These are phyloP conservation scores for Arvicanthis niloticus DNA, from an alignment of 2,113 vertebrate genomes.

Conservation along the genomic window DNA sequence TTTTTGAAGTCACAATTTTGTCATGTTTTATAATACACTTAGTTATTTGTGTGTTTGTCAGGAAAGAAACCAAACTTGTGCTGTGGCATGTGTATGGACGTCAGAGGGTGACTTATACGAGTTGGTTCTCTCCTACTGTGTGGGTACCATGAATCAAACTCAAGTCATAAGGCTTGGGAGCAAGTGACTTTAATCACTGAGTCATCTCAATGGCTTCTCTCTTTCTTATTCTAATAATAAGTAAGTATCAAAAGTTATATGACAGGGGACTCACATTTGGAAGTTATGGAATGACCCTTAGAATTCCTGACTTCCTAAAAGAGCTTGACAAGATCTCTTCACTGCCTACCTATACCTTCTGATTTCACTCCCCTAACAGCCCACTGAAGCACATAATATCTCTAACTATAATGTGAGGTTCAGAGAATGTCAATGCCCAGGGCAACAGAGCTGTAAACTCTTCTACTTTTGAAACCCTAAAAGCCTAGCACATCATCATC, in stretches of 20 bases:
- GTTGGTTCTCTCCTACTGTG: not conserved
- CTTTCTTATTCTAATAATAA: constrained; percentile 49
- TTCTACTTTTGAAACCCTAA: not conserved
- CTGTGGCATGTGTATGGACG: not conserved
- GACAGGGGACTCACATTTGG: not conserved
- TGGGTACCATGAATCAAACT: not conserved
- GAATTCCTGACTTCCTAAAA: constrained; percentile 28
- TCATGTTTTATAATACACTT: not conserved
- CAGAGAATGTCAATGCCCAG: not conserved
- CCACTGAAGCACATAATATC: not conserved
- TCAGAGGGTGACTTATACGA: not conserved
- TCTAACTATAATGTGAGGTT: constrained; percentile 16
- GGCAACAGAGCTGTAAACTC: constrained; percentile 4
- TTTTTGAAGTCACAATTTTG: not conserved
- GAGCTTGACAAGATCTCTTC: not conserved
- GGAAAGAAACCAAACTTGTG: not conserved
- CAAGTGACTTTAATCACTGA: not conserved
- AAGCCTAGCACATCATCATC: not conserved
- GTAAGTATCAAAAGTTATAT: not conserved
- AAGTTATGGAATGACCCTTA: not conserved
- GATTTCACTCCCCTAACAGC: not conserved
- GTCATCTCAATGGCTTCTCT: not conserved
- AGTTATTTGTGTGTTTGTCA: not conserved
- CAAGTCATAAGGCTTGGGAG: not conserved
- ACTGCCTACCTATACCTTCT: not conserved